Evolutionary conservation across 2,888 invertebrate genomes (phyloP), one percentile per base, ranked within the genome.

Genomic region (Seladonia tumulorum): DNA sequence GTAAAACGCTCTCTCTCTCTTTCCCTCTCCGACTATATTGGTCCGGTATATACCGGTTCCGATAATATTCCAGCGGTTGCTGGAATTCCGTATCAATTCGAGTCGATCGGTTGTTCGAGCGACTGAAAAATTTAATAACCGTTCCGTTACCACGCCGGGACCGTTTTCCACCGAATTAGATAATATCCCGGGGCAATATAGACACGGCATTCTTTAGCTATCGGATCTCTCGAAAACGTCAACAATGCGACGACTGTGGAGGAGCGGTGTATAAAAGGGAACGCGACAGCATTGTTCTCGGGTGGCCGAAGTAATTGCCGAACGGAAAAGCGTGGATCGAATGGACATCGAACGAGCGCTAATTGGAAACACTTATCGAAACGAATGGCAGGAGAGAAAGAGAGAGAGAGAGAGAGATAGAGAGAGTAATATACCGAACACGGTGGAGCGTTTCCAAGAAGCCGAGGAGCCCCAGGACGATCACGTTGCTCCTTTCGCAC

Each of bases 291-390:
- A 63, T 63, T 63, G 63, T 63, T 29, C 63, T 60, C 60, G 63
- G 63, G 29, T 63, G 63, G 63, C 63, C 63, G 29, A 63, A 63
- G 63, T 63, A 63, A 63, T 63, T 16, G 63, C 29, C 63, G 63
- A 63, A 29, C 42, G 71, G 39, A 71, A 39, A 71, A 22, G 71
- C 71, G 10, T 39, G 71, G 71, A 71, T 39, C 39, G 71, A 71
- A 71, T 71, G n/a, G 22, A 42, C 39, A 35, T 42, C 39, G 71
- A 71, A 35, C 22, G 39, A 71, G 29, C 63, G 16, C 63, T 63
- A 63, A 63, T 63, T 63, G 29, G 63, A 63, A 29, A 63, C 63
- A 63, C 63, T 63, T 29, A 29, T 29, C 29, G 63, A 63, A 63
- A 63, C 29, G 25, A 29, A 29, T 63, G 25, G 14, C 5, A 16